Evolutionary conservation across 2,797 vertebrate species (phyloP), one percentile per base, ranked within the genome.

Genomic region (Sebastes goodei): DNA sequence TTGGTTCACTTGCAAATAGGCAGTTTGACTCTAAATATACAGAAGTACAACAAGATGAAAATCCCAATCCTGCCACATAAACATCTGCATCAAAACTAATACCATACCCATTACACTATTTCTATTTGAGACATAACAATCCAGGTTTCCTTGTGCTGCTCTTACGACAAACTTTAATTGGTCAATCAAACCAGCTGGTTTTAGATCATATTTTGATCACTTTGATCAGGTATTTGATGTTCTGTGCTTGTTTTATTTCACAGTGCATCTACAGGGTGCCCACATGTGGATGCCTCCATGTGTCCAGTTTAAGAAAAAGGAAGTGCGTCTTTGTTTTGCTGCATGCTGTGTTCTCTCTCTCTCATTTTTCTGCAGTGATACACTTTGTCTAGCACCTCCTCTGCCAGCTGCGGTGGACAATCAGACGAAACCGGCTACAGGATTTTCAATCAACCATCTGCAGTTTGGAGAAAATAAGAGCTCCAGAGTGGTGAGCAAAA

Each of bases 391-490:
- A 59, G 62, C 17, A 20, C 66, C 71, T 74, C 60, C 52, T 68
- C 69, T 57, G 61, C 71, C 74, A 68, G 78, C 84, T 38, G 79
- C 33, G 49, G 55, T 59, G 71, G 56, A 80, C 49, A 82, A 78
- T 87, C 75, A 74, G 42, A 82, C 33, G 25, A 70, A 76, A 68
- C 38, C 20, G 3, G 60, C 64, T 30, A 20, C 32, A 76, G 33
- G 35, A 76, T 78, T 66, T 56, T 67, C 78, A 78, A 83, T 88
- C 76, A 82, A 68, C 72, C 71, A 84, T 85, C 83, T 87, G 79
- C 74, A 70, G 69, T 71, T 66, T 46, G 55, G 32, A 72, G 67
- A 52, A 62, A 33, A 14, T 46, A 72, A 66, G 61, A 77, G 71
- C 76, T 73, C 66, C 75, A 72, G 77, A 78, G 84, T 66, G 73